These are phyloP conservation scores for Numida meleagris DNA, from an alignment of 2,113 vertebrate species.

Conservation along the genomic window DNA sequence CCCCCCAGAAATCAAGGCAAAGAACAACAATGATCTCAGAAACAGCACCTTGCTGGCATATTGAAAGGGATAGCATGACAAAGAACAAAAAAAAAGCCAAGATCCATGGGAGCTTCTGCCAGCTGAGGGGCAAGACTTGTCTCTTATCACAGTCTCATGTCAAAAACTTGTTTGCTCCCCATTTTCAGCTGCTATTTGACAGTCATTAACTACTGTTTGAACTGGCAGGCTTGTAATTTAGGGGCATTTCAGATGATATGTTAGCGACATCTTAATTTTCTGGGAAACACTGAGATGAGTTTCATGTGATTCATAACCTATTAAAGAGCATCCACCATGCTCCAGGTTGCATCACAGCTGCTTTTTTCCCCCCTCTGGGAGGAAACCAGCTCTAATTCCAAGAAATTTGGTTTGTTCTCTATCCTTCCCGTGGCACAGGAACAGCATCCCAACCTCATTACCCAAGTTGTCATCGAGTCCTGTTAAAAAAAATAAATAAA, in stretches of 20 bases:
- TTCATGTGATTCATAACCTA: constrained; percentile 14
- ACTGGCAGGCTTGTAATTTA: constrained; percentile 40
- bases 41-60: not conserved
- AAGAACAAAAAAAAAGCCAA: not conserved
- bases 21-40: not conserved
- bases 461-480: not conserved
- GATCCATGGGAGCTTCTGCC: not conserved
- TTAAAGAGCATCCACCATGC: constrained; percentile 4
- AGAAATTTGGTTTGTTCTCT: not conserved
- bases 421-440: not conserved
- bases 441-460: not conserved
- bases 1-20: not conserved
- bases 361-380: not conserved
- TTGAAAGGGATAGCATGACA: not conserved
- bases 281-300: constrained; percentile 26
- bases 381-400: not conserved
- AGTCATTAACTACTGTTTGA: constrained; percentile 38
- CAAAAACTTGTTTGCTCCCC: not conserved
- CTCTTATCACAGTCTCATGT: not conserved
- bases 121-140: not conserved
- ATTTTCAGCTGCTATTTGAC: constrained; percentile 14
- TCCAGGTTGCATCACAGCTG: not conserved
- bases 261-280: constrained; percentile 58
- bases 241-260: constrained; percentile 33
- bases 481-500: not conserved